Percentiles rank a stretch among this genome's conserved stretches.
phyloP scores from a whole-genome alignment of 1,140 invertebrate species.

The Eueides isabella region DNA sequence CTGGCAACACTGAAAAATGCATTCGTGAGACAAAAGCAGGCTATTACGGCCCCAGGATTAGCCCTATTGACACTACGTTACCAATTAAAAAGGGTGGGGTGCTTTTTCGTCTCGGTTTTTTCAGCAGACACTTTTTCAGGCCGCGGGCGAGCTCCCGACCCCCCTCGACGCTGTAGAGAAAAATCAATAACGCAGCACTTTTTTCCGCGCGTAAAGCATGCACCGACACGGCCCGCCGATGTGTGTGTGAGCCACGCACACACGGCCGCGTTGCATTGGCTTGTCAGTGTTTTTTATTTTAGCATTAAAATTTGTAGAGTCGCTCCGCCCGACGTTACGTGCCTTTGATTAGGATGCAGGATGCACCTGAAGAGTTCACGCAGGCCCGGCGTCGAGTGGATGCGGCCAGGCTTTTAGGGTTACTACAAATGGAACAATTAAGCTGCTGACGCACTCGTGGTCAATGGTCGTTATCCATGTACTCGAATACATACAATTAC shows the following conservation, averaged over 20 bases:
- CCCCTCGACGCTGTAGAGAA: conserved; percentile 70
- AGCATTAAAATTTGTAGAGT: conserved; percentile 68
- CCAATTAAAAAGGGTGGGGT: conserved; percentile 81
- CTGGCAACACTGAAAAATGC: conserved; percentile 77
- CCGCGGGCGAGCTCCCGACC: conserved; percentile 64
- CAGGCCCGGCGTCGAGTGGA: conserved; percentile 34
- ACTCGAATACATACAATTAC: conserved; percentile 1
- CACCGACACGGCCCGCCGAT: conserved; percentile 65
- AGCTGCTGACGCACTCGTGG: conserved; percentile 8
- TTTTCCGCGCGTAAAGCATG: conserved; percentile 81
- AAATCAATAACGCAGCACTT: conserved; percentile 81
- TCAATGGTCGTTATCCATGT: background rate
- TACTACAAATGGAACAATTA: conserved; percentile 21
- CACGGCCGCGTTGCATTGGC: conserved; percentile 57
- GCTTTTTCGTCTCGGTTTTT: conserved; percentile 81
- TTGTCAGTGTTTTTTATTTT: conserved; percentile 70
- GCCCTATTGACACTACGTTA: conserved; percentile 82
- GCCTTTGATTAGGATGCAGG: conserved; percentile 65
- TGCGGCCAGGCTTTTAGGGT: conserved; percentile 27
- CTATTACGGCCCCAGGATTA: conserved; percentile 78
- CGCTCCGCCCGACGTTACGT: conserved; percentile 48
- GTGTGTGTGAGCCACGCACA: conserved; percentile 63
- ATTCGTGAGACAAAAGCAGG: conserved; percentile 76
- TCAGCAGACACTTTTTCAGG: conserved; percentile 80
- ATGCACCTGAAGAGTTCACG: conserved; percentile 64